Evolutionary conservation across 1,140 invertebrate species (phyloP).

Genomic region (Cydia pomonella): DNA sequence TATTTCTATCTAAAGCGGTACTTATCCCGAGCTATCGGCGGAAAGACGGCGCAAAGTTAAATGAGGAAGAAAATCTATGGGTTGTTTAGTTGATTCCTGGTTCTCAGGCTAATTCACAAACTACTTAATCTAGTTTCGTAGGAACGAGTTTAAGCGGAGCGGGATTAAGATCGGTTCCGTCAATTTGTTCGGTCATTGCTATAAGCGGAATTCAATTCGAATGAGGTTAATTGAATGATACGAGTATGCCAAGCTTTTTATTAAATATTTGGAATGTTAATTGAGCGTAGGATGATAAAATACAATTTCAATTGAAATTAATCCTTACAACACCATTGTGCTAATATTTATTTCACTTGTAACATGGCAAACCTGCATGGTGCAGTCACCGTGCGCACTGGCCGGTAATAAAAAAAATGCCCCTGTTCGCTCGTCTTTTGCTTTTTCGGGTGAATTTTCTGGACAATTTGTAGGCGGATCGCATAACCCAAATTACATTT

Average conservation of each 20-base stretch:
- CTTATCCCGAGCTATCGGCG: slow-evolving; percentile 49
- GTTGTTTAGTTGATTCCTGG: slow-evolving; percentile 53
- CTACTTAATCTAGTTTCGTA: slow-evolving; percentile 50
- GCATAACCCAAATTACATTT: too few relatives aligned
- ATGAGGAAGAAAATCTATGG: slow-evolving; percentile 62
- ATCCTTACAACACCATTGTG: background rate
- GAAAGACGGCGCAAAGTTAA: slow-evolving; percentile 51
- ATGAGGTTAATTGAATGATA: background rate
- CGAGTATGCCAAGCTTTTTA: background rate
- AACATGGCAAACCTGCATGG: too few relatives aligned
- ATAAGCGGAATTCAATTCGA: background rate
- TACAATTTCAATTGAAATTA: background rate
- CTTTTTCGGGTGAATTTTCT: too few relatives aligned
- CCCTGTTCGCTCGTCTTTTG: too few relatives aligned
- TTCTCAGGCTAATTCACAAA: slow-evolving; percentile 53
- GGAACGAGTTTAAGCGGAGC: slow-evolving; percentile 45
- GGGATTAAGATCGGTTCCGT: slow-evolving; percentile 42
- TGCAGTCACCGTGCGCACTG: too few relatives aligned
- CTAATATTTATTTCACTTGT: background rate
- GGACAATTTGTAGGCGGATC: too few relatives aligned
- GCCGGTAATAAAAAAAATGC: too few relatives aligned
- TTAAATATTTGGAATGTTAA: background rate
- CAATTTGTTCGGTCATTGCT: slow-evolving; percentile 29
- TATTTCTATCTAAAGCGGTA: slow-evolving; percentile 33
- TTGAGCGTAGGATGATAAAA: background rate